A percentile compares a stretch with the other conserved stretches of the same genome.
Conservation (phyloP, 2,113 vertebrate species). For the Cochlearius cochlearius region DNA sequence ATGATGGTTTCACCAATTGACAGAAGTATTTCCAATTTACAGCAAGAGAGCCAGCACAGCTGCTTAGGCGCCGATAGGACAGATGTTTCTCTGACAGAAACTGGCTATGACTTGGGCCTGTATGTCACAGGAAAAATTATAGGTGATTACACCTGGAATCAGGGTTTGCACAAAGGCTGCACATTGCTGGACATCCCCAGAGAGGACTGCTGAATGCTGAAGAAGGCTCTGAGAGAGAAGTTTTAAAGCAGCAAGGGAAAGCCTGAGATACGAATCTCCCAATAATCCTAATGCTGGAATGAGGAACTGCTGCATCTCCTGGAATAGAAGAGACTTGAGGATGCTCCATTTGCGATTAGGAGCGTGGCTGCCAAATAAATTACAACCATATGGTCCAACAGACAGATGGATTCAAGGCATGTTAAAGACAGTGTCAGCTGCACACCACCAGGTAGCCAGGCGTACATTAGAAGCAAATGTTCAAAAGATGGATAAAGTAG, state of each 20-base stretch:
- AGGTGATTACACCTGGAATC: not conserved
- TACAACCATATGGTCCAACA: slow-evolving; percentile 57
- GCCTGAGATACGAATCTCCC: not conserved
- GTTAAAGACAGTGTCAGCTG: slow-evolving; percentile 63
- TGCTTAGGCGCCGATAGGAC: not conserved
- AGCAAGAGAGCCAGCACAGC: slow-evolving; percentile 30
- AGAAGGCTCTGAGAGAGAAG: not conserved
- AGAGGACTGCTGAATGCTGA: not conserved
- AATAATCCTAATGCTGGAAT: not conserved
- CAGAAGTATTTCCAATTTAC: slow-evolving; percentile 14
- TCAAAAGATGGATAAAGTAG: slow-evolving; percentile 56
- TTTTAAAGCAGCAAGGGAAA: not conserved
- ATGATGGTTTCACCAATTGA: not conserved
- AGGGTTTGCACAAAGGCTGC: not conserved
- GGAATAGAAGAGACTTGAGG: slow-evolving; percentile 17
- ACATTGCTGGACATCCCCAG: not conserved
- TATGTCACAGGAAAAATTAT: slow-evolving; percentile 1
- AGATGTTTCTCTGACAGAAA: slow-evolving; percentile 56
- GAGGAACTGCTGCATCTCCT: not conserved
- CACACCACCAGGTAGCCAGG: slow-evolving; percentile 55
- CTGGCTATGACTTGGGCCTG: not conserved
- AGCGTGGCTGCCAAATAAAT: slow-evolving; percentile 55
- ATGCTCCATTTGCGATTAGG: slow-evolving; percentile 55
- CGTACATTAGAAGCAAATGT: slow-evolving; percentile 48
- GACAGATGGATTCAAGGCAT: slow-evolving; percentile 62